Percentiles rank a stretch among this genome's conserved stretches.
phyloP scores from a whole-genome alignment of 2,888 invertebrate species.

The Eupithecia inturbata region DNA sequence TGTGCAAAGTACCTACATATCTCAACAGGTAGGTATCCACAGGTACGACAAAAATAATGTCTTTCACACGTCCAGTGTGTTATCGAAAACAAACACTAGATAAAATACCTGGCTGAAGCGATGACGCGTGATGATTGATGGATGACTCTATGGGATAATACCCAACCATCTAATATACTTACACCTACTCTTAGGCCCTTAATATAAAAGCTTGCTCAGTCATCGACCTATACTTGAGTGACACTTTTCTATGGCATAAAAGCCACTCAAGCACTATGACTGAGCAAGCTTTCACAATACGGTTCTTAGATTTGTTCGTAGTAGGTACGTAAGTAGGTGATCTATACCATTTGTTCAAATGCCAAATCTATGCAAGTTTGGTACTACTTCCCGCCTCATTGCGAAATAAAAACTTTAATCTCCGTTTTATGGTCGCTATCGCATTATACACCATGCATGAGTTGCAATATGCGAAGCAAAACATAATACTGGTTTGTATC shows the following conservation, averaged over 20 bases:
- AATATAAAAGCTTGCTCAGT: too few relatives aligned
- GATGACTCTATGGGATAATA: conserved; percentile 11
- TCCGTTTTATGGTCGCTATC: conserved; percentile 23
- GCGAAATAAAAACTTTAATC: conserved; percentile 26
- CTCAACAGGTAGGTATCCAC: not conserved
- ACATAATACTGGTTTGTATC: conserved; percentile 6
- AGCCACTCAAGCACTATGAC: too few relatives aligned
- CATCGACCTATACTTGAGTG: too few relatives aligned
- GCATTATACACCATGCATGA: conserved; percentile 6
- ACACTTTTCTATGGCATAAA: too few relatives aligned
- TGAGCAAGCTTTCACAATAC: too few relatives aligned
- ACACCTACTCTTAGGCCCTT: too few relatives aligned
- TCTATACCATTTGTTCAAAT: conserved; percentile 6
- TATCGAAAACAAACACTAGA: conserved; percentile 45
- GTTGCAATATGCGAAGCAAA: conserved; percentile 8
- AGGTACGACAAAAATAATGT: not conserved
- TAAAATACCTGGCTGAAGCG: conserved; percentile 34
- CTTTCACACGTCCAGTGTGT: conserved; percentile 10
- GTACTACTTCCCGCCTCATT: conserved; percentile 3
- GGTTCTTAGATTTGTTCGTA: not conserved
- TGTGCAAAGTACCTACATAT: not conserved
- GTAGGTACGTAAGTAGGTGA: not conserved
- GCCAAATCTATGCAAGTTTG: conserved; percentile 16
- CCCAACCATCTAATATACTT: not conserved
- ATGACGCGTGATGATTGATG: conserved; percentile 39